phyloP scores from a whole-genome alignment of 2,888 invertebrate species.

The Margaritifera margaritifera region DNA sequence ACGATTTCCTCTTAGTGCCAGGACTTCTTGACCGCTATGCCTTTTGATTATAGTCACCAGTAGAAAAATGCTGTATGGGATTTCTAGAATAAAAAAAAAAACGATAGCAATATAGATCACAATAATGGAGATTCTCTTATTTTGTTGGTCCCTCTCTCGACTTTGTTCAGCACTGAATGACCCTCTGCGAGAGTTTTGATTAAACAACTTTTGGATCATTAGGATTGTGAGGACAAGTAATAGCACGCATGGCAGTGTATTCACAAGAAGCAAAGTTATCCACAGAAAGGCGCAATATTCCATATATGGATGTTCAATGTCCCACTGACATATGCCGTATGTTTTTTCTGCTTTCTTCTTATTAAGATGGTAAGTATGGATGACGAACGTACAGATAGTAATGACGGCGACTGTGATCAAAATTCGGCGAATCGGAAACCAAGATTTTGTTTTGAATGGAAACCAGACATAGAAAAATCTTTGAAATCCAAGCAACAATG shows the following conservation, averaged over 20 bases:
- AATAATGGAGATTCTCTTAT: too few species aligned
- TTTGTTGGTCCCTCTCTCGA: too few species aligned
- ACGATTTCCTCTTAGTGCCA: slow-evolving; percentile 17
- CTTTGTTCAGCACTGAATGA: too few species aligned
- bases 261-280: slow-evolving; percentile 19
- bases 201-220: slow-evolving; percentile 10
- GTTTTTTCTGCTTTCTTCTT: slow-evolving; percentile 6
- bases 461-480: slow-evolving; percentile 28
- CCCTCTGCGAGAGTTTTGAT: too few species aligned
- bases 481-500: slow-evolving; percentile 36
- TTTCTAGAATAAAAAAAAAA: slow-evolving; percentile 28
- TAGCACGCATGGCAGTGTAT: slow-evolving; percentile 31
- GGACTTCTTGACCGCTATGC: slow-evolving; percentile 3
- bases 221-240: slow-evolving; percentile 22
- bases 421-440: slow-evolving; percentile 14
- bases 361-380: slow-evolving; percentile 22
- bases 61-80: slow-evolving; percentile 29
- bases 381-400: slow-evolving; percentile 14
- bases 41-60: slow-evolving; percentile 12
- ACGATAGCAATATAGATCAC: slow-evolving; percentile 14
- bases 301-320: slow-evolving; percentile 3
- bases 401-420: slow-evolving; percentile 14
- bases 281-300: slow-evolving; percentile 20
- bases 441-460: slow-evolving; percentile 18
- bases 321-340: slow-evolving; percentile 12